Evolutionary conservation across 1,140 invertebrate genomes (phyloP), one percentile per base, ranked within the genome.

Genomic region (Drosophila elegans): DNA sequence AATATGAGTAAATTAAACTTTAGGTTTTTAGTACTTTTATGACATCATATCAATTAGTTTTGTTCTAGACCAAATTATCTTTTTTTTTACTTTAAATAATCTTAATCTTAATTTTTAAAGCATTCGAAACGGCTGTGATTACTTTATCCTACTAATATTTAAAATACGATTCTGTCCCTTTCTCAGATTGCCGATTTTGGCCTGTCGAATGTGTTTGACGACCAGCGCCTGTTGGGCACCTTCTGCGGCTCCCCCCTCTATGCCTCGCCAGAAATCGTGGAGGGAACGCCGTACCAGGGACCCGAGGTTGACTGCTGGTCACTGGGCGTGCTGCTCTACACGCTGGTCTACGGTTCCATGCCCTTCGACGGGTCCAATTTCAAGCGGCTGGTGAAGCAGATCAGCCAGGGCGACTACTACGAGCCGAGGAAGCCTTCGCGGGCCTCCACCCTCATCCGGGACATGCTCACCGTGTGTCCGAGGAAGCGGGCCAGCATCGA

Each of bases 281-380:
- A 98, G 93, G 99, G 98, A 63, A 98, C 96, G 16, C 98, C 98
- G 1, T 99, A 99, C 91, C 96, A 97, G 84, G 98, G 98, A n/a
- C 98, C 98, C 6, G 98, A 99, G 94, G 96, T 95, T 7, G 96
- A 97, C 83, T 98, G 97, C 92, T 99, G 98, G 99, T 99, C 98
- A 16, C 93, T 99, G 51, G 99, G 99, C 57, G 99, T 99, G 41
- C 94, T 99, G 16, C 93, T 99, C 0, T 99, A 99, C 90, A 99
- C 99, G 29, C 93, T 99, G 85, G 98, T 99, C 48, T 99, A 99
- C 93, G 98, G 99, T 82, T 98, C 98, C 74, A 99, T 99, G 99
- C 99, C 99, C 27, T 99, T 99, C 93, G 98, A 99, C 93, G 98
- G 98, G 53, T 98, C 97, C 60, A 99, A 99, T 93, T 99, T 99